These are phyloP conservation scores for Pardalotus punctatus DNA, from an alignment of 2,113 vertebrate genomes.

Conservation along the genomic window DNA sequence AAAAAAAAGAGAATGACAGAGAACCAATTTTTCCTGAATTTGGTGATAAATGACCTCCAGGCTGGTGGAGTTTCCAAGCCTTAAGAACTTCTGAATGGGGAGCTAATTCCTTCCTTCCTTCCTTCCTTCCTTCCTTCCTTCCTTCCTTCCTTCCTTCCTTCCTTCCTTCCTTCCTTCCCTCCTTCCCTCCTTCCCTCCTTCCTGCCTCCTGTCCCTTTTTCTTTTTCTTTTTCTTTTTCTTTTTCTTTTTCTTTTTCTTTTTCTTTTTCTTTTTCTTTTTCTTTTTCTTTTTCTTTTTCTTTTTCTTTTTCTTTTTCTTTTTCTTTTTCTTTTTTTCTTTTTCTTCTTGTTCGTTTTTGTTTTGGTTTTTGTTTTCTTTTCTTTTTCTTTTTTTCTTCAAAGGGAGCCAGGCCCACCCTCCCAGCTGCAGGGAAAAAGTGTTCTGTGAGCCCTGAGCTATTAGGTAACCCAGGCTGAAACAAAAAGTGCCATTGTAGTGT, in stretches of 20 bases:
- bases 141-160: no score
- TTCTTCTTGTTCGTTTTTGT: no score
- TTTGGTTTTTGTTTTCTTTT: no score
- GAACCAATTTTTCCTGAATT: background rate
- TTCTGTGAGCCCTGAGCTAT: conserved; percentile 20
- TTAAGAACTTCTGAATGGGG: background rate
- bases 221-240: no score
- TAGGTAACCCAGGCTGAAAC: conserved; percentile 41
- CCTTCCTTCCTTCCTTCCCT: no score
- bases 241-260: background rate
- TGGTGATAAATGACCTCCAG: background rate
- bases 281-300: background rate
- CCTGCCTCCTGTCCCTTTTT: no score
- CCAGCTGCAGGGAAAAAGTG: background rate
- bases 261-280: fast-evolving
- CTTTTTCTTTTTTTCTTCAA: background rate
- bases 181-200: fast-evolving
- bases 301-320: no score
- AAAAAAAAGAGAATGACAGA: background rate
- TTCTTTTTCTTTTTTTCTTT: no score
- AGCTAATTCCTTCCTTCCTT: background rate
- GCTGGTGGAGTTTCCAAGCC: background rate
- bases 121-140: no score
- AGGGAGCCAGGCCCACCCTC: background rate
- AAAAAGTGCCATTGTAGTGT: conserved; percentile 49